Conservation (phyloP, 1,140 invertebrate species). For the Drosophila kikkawai region DNA sequence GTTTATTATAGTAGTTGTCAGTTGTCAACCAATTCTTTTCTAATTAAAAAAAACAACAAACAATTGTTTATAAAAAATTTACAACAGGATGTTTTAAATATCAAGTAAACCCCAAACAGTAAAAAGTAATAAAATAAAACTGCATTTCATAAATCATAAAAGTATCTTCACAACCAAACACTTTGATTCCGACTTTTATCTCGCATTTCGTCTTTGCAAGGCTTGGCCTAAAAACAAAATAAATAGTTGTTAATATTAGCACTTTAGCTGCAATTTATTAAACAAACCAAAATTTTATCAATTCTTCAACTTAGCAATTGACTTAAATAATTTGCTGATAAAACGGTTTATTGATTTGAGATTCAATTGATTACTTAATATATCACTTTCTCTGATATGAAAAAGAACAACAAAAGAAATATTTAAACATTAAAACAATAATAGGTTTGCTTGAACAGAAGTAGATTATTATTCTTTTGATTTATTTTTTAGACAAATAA, state of each 20-base stretch:
- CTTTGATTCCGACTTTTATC: not conserved
- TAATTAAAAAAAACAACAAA: too few relatives aligned
- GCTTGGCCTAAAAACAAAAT: not conserved
- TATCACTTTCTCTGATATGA: constrained; percentile 4
- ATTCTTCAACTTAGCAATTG: not conserved
- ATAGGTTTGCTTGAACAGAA: too few relatives aligned
- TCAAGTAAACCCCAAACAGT: too few relatives aligned
- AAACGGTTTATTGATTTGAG: not conserved
- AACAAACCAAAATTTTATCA: not conserved
- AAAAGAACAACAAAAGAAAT: not conserved
- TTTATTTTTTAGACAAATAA: too few relatives aligned
- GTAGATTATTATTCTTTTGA: too few relatives aligned
- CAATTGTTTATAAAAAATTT: too few relatives aligned
- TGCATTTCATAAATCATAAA: not conserved
- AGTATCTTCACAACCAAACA: not conserved
- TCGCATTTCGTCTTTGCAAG: not conserved
- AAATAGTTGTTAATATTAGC: not conserved
- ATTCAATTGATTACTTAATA: not conserved
- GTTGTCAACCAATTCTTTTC: too few relatives aligned
- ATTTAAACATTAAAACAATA: not conserved
- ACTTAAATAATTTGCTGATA: not conserved
- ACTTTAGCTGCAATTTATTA: not conserved
- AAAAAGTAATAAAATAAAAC: not conserved
- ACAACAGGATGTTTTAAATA: too few relatives aligned
- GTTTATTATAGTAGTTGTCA: not conserved